A percentile compares a stretch with the other conserved stretches of the same genome.
phyloP scores from a whole-genome alignment of 2,888 invertebrate genomes.

The Ecliptopera silaceata region DNA sequence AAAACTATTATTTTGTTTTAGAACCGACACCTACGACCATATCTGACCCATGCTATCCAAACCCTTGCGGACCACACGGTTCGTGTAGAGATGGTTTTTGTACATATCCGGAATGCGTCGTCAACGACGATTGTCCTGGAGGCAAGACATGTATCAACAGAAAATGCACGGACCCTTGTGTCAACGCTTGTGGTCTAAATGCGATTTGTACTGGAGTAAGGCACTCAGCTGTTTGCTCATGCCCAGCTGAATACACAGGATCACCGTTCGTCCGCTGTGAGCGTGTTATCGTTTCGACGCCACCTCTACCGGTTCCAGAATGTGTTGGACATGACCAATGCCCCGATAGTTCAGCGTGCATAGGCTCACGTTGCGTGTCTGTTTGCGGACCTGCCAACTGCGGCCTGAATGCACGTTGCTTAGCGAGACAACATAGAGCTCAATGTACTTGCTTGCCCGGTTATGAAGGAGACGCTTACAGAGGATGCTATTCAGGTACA shows the following conservation, averaged over 20 bases:
- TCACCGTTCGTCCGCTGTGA: constrained; percentile 90
- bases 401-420: constrained; percentile 90
- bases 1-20: constrained; percentile 37
- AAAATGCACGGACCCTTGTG: constrained; percentile 92
- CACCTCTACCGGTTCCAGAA: constrained; percentile 86
- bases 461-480: constrained; percentile 92
- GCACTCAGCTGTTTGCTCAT: constrained; percentile 92
- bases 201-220: constrained; percentile 89
- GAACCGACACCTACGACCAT: constrained; percentile 56
- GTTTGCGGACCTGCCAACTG: constrained; percentile 90
- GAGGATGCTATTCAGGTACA: constrained; percentile 89
- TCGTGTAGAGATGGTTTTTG: constrained; percentile 86
- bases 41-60: constrained; percentile 86
- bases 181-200: constrained; percentile 91
- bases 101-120: constrained; percentile 92
- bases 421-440: constrained; percentile 90
- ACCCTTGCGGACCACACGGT: constrained; percentile 88
- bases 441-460: constrained; percentile 92
- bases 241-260: constrained; percentile 90
- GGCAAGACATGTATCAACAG: constrained; percentile 91
- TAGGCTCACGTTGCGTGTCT: constrained; percentile 88
- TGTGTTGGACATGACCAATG: constrained; percentile 91
- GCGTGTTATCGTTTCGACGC: constrained; percentile 53
- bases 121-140: constrained; percentile 93
- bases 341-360: constrained; percentile 91